Evolutionary conservation across 2,113 vertebrate species (phyloP).

Genomic region (Aldabrachelys gigantea): DNA sequence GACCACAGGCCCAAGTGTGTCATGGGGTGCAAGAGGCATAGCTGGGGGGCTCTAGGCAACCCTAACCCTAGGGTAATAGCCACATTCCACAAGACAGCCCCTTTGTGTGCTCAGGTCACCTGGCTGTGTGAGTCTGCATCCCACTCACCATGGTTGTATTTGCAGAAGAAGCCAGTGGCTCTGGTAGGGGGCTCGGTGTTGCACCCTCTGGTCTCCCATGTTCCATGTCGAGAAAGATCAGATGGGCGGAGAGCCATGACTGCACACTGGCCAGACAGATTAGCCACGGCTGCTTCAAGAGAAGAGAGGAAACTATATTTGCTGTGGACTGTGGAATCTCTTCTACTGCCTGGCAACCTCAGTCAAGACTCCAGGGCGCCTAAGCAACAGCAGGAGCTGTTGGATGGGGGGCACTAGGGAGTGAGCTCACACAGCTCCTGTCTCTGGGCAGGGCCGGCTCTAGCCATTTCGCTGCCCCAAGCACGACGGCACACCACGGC

Average conservation of each 20-base stretch:
- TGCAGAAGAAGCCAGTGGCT: conserved; percentile 14
- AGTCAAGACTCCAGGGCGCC: not conserved
- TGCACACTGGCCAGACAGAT: not conserved
- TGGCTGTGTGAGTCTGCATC: not conserved
- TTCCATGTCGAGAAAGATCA: not conserved
- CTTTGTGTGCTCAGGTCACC: not conserved
- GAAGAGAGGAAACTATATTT: not conserved
- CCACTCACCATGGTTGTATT: not conserved
- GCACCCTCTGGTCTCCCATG: not conserved
- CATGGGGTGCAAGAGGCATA: not conserved
- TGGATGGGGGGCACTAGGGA: not conserved
- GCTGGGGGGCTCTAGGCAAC: not conserved
- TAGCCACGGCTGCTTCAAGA: not conserved
- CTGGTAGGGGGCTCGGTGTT: not conserved
- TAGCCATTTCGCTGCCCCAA: no score
- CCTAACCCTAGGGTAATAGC: not conserved
- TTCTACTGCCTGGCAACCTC: not conserved
- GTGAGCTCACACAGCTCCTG: not conserved
- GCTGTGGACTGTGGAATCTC: not conserved
- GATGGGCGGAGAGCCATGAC: not conserved
- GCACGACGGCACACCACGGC: no score
- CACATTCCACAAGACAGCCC: no score
- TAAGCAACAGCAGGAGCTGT: not conserved
- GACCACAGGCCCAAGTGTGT: not conserved
- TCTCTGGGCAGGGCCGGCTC: not conserved